Percentiles rank a stretch among this genome's conserved stretches.
These are phyloP conservation scores for Pycnomerus fuliginosus DNA, from an alignment of 2,888 invertebrate genomes.

Conservation along the genomic window DNA sequence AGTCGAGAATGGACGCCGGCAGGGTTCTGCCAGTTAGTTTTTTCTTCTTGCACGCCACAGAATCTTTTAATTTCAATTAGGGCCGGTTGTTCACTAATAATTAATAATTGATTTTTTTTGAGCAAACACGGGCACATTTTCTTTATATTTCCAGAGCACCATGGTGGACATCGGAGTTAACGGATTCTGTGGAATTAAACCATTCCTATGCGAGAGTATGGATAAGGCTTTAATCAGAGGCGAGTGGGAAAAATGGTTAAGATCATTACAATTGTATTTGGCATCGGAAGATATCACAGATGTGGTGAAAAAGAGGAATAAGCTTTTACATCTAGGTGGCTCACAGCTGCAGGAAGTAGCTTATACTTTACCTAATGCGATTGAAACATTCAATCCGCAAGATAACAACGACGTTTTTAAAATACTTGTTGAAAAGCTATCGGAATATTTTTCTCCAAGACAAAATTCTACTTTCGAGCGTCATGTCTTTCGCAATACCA, in stretches of 20 bases:
- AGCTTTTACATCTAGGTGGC: slow-evolving; percentile 35
- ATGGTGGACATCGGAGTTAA: too few relatives aligned
- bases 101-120: too few relatives aligned
- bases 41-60: too few relatives aligned
- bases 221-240: slow-evolving; percentile 29
- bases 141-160: too few relatives aligned
- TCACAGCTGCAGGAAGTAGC: slow-evolving; percentile 34
- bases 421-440: slow-evolving; percentile 30
- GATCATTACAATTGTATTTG: slow-evolving; percentile 32
- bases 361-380: slow-evolving; percentile 33
- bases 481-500: slow-evolving; percentile 32
- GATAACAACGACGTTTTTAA: slow-evolving; percentile 30
- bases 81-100: too few relatives aligned
- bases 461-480: slow-evolving; percentile 40
- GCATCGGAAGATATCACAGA: slow-evolving; percentile 32
- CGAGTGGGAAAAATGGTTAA: slow-evolving; percentile 34
- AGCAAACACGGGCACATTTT: too few relatives aligned
- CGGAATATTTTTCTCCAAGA: slow-evolving; percentile 36
- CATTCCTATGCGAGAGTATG: slow-evolving; percentile 29
- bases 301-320: slow-evolving; percentile 29
- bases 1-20: too few relatives aligned
- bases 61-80: too few relatives aligned
- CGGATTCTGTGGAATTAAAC: too few relatives aligned
- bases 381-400: slow-evolving; percentile 17
- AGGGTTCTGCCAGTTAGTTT: too few relatives aligned